Base-by-base conservation (phyloP, 2,888 invertebrate species). In the Erpobdella octoculata region DNA sequence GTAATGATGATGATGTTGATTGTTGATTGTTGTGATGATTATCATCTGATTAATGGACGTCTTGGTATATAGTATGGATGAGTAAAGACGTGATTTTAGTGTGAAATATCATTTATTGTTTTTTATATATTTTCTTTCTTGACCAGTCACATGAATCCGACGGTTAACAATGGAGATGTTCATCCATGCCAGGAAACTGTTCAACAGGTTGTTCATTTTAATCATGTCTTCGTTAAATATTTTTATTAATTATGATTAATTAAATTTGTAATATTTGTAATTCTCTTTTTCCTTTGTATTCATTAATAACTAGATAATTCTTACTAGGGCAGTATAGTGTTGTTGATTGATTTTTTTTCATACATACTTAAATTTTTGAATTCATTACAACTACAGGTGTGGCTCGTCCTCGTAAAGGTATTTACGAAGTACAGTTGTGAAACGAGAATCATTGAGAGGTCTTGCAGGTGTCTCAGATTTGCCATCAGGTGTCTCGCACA, bases 401-500 rank as follows among this genome's bases (percentile, higher is more conserved):
- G 94, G 93, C 92, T 93, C 37, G 87, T 91, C 62, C 84, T 94
- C 73, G 89, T 90, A 0, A 88, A 88, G 65, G 87, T 89, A 1
- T 89, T 91, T 84, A 87, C 88, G 75, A 90, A 89, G 84, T 93
- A 88, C 83, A 89, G 90, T 83, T 83, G 85, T n/a, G 92, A 94
- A 84, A 84, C 89, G 15, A 87, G 93, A 76, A 88, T 93, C 53
- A 92, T 93, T 88, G 97, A 98, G 85, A 88, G 94, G 77, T 89
- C 90, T 80, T 95, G 95, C 81, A 88, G 96, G 71, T 89, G 91
- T 78, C 86, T 95, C 74, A 88, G 95, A 66, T 96, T 93, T 85
- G 89, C 90, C 72, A 87, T 97, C 73, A 88, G 98, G 73, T 91
- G 92, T 82, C 88, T 92, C 48, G 90, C 91, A 68, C 87, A 88